Evolutionary conservation across 2,888 invertebrate genomes (phyloP).

Genomic region (Aleiodes testaceus): DNA sequence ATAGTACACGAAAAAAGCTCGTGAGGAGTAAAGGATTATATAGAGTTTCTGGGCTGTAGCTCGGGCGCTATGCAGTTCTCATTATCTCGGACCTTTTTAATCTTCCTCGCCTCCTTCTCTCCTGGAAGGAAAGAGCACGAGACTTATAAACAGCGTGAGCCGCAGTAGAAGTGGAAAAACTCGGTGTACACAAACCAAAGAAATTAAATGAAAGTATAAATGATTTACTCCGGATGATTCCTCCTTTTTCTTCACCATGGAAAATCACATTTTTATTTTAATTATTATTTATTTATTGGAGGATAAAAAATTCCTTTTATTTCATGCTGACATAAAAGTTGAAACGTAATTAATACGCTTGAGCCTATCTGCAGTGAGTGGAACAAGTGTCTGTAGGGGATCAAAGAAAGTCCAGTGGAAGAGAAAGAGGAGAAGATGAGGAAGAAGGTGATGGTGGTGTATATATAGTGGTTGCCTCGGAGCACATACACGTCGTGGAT

Average conservation of each 20-base stretch:
- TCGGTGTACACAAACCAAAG: constrained; percentile 45
- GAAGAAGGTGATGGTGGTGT: background rate
- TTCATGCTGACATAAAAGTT: background rate
- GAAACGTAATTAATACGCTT: constrained; percentile 30
- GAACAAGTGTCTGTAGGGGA: constrained; percentile 31
- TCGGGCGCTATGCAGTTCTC: constrained; percentile 59
- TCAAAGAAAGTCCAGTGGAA: constrained; percentile 20
- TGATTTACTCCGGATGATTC: constrained; percentile 54
- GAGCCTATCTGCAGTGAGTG: constrained; percentile 2
- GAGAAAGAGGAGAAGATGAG: background rate
- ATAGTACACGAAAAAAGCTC: constrained; percentile 20
- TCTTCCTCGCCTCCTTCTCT: constrained; percentile 54
- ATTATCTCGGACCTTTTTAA: constrained; percentile 65
- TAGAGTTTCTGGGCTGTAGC: constrained; percentile 42
- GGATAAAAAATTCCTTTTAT: background rate
- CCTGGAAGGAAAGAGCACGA: constrained; percentile 44
- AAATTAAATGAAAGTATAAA: constrained; percentile 64
- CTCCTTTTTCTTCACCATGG: constrained; percentile 12
- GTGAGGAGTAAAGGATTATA: constrained; percentile 33
- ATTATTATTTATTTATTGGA: background rate
- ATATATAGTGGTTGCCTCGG: constrained; percentile 22
- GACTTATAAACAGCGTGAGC: constrained; percentile 49
- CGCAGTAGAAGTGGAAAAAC: constrained; percentile 33
- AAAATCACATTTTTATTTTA: background rate
- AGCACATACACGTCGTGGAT: constrained; percentile 32